These are phyloP conservation scores for Drosophila setifemur DNA, from an alignment of 1,140 invertebrate species.

Conservation along the genomic window DNA sequence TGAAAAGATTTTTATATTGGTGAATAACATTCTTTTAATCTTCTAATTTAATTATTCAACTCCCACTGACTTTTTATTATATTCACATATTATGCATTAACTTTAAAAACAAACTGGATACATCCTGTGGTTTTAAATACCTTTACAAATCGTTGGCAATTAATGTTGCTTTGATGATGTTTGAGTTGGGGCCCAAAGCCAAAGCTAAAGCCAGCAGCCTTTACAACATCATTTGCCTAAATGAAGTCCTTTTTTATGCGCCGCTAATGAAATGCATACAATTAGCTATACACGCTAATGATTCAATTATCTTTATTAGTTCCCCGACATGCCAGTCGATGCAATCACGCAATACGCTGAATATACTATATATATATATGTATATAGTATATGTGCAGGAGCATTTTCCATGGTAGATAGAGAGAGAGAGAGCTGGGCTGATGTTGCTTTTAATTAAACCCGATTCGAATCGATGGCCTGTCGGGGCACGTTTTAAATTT, in stretches of 20 bases:
- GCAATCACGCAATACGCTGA: constrained; percentile 43
- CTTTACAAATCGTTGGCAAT: constrained; percentile 29
- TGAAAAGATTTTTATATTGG: too few species aligned
- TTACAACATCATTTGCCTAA: neutral
- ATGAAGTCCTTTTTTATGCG: constrained; percentile 33
- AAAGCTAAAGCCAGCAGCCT: neutral
- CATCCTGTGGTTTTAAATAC: too few species aligned
- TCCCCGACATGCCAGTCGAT: constrained; percentile 19
- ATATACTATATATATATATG: too few species aligned
- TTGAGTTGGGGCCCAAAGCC: constrained; percentile 49
- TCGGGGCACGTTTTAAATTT: constrained; percentile 74
- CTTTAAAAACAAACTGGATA: too few species aligned
- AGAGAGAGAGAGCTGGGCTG: neutral
- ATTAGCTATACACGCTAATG: constrained; percentile 66
- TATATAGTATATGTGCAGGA: too few species aligned
- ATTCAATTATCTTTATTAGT: constrained; percentile 77
- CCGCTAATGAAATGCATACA: constrained; percentile 73
- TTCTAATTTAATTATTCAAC: too few species aligned
- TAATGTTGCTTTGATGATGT: constrained; percentile 58
- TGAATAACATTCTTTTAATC: too few species aligned
- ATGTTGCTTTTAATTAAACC: constrained; percentile 66
- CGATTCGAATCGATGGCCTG: constrained; percentile 52
- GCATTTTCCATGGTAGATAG: too few species aligned
- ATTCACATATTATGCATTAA: too few species aligned
- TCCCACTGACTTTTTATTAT: too few species aligned